Evolutionary conservation across 2,113 vertebrate genomes (phyloP).

Genomic region (Columba livia): DNA sequence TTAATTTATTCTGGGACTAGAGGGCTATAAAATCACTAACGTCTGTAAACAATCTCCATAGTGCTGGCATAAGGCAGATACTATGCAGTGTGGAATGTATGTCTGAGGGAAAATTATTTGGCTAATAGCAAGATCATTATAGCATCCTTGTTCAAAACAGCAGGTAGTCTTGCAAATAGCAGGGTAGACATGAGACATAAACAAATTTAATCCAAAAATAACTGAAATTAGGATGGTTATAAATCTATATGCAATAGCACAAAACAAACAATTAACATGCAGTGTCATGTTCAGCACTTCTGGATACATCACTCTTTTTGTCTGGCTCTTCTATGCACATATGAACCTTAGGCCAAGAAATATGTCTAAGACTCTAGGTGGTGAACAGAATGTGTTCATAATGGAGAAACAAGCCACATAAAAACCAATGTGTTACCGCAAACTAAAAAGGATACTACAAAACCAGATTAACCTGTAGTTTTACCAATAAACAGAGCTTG

Average conservation of each 20-base stretch:
- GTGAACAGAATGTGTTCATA: neutral
- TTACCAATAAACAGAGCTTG: neutral
- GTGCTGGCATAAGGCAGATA: neutral
- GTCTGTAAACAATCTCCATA: neutral
- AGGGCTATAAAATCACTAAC: slow-evolving; percentile 9
- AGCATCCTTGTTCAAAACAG: slow-evolving; percentile 11
- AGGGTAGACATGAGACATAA: neutral
- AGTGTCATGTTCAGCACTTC: neutral
- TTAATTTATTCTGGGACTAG: slow-evolving; percentile 32
- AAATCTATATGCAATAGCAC: neutral
- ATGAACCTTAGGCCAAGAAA: neutral
- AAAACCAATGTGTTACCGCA: neutral
- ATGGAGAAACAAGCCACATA: neutral
- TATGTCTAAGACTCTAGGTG: neutral
- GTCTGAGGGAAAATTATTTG: slow-evolving; percentile 14
- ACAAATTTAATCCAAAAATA: neutral
- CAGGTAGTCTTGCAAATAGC: slow-evolving; percentile 8
- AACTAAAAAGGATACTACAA: neutral
- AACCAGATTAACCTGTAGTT: neutral
- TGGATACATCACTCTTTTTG: neutral
- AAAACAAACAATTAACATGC: neutral
- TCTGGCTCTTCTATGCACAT: neutral
- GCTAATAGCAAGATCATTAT: slow-evolving; percentile 17
- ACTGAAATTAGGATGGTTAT: neutral
- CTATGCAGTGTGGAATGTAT: neutral